A percentile compares a stretch with the other conserved stretches of the same genome.
These are phyloP conservation scores for Heliconius hortense DNA, from an alignment of 2,888 invertebrate genomes.

Conservation along the genomic window DNA sequence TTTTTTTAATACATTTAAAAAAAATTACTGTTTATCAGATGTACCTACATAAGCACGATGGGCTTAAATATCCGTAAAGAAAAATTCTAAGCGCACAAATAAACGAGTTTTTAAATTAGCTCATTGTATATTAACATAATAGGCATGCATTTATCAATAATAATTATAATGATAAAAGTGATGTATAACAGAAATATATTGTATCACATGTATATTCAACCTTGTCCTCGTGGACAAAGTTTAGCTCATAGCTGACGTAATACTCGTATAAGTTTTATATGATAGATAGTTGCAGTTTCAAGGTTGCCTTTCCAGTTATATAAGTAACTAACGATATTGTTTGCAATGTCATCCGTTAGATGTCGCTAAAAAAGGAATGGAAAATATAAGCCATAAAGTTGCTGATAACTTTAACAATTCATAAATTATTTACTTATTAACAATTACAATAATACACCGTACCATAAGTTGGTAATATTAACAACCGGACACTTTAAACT, in stretches of 20 bases:
- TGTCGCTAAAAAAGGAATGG: not conserved
- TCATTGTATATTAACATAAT: not conserved
- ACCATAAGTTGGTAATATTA: not conserved
- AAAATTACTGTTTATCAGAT: no score
- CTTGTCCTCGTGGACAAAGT: conserved; percentile 4
- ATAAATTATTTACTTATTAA: not conserved
- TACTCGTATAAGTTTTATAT: not conserved
- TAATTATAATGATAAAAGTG: not conserved
- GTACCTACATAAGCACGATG: not conserved
- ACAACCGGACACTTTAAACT: not conserved
- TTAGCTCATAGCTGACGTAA: not conserved
- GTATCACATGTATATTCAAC: not conserved
- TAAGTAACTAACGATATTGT: not conserved
- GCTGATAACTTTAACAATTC: not conserved
- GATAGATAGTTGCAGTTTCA: not conserved
- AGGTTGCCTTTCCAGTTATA: not conserved
- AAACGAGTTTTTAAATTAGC: not conserved
- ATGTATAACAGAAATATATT: not conserved
- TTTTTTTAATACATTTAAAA: no score
- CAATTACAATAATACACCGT: not conserved
- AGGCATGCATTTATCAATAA: not conserved
- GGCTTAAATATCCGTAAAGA: not conserved
- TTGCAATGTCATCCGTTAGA: not conserved
- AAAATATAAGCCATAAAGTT: not conserved
- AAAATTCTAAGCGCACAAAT: not conserved